phyloP scores from a whole-genome alignment of 2,888 invertebrate species.

The Rhagium mordax region DNA sequence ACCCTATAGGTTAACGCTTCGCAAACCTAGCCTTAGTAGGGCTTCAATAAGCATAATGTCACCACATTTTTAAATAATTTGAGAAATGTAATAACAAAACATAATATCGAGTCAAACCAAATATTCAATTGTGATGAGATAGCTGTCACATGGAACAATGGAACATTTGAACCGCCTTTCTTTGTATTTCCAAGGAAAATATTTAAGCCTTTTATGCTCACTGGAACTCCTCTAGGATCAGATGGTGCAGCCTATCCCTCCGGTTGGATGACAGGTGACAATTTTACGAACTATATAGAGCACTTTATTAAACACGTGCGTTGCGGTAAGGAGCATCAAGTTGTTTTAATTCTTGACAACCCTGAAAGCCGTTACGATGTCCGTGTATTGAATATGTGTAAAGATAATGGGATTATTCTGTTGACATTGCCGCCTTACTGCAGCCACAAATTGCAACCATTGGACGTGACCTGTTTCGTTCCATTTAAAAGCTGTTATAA shows the following conservation, averaged over 20 bases:
- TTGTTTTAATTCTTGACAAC: conserved; percentile 36
- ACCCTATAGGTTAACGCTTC: background rate
- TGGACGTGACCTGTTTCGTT: conserved; percentile 58
- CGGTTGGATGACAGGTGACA: conserved; percentile 38
- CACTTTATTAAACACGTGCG: conserved; percentile 57
- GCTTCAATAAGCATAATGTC: conserved; percentile 13
- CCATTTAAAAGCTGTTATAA: conserved; percentile 5
- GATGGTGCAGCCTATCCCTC: conserved; percentile 9
- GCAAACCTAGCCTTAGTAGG: background rate
- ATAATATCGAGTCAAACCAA: conserved; percentile 25
- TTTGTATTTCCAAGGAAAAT: conserved; percentile 38
- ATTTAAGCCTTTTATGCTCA: conserved; percentile 22
- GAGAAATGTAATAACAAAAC: conserved; percentile 34
- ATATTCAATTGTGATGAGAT: conserved; percentile 41
- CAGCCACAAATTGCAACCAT: conserved; percentile 48
- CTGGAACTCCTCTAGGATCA: conserved; percentile 31
- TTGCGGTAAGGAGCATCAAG: conserved; percentile 22
- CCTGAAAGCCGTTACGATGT: conserved; percentile 41
- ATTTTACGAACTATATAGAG: conserved; percentile 50
- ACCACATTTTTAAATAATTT: conserved; percentile 35
- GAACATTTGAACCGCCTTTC: conserved; percentile 29
- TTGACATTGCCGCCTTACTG: conserved; percentile 57
- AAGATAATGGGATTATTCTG: conserved; percentile 47
- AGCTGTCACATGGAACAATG: conserved; percentile 28
- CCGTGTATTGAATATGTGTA: conserved; percentile 39